These are phyloP conservation scores for Serranus cabrilla DNA, from an alignment of 2,797 vertebrate species.

Conservation along the genomic window DNA sequence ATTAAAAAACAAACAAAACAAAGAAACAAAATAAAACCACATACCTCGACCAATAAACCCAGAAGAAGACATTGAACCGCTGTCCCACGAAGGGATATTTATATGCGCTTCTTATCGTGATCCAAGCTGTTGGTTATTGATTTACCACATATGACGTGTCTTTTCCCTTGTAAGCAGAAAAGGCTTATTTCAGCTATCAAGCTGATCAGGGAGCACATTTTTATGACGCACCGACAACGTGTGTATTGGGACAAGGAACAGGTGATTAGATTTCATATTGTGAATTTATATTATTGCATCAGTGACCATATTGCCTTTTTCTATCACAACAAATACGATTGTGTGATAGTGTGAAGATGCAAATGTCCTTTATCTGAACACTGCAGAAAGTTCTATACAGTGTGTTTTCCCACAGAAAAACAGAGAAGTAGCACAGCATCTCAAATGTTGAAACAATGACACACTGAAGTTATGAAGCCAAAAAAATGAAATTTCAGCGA, in stretches of 20 bases:
- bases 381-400: background rate
- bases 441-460: background rate
- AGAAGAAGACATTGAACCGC: background rate
- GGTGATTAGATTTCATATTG: too few relatives aligned
- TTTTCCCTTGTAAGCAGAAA: background rate
- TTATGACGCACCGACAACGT: too few relatives aligned
- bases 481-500: background rate
- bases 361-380: too few relatives aligned
- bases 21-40: background rate
- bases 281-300: too few relatives aligned
- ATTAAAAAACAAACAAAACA: background rate
- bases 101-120: slow-evolving; percentile 13
- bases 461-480: background rate
- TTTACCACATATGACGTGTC: background rate
- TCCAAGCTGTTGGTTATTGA: background rate
- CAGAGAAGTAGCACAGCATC: background rate
- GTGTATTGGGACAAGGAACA: too few relatives aligned
- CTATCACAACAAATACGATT: too few relatives aligned
- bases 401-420: background rate
- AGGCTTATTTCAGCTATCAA: background rate
- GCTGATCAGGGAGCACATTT: too few relatives aligned
- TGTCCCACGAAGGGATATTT: slow-evolving; percentile 28
- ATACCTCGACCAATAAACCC: slow-evolving; percentile 4
- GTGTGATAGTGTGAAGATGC: too few relatives aligned
- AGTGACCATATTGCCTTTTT: too few relatives aligned